Percentiles rank a stretch among this genome's conserved stretches.
Conservation (phyloP, 2,888 invertebrate species). For the Villa cingulata region DNA sequence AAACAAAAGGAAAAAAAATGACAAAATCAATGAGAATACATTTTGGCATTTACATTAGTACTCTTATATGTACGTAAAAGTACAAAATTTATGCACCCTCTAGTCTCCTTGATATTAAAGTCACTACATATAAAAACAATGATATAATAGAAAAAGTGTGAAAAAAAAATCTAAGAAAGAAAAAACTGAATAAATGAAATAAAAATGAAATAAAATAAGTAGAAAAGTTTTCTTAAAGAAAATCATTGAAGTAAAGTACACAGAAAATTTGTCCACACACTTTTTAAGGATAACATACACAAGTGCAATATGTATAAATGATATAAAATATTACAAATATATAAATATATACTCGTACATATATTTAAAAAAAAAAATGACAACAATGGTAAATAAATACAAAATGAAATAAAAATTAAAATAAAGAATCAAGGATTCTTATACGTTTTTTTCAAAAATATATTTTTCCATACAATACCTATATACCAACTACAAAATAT, state of each 20-base stretch:
- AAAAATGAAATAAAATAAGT: neutral
- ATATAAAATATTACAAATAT: no score
- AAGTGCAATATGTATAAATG: no score
- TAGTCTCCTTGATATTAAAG: neutral
- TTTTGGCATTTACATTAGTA: neutral
- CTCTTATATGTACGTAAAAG: neutral
- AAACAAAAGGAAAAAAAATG: neutral
- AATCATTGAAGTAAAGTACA: neutral
- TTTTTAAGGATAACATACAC: neutral
- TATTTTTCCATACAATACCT: neutral
- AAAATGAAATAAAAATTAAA: neutral
- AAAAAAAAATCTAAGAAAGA: neutral
- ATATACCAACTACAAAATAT: no score
- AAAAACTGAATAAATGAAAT: neutral
- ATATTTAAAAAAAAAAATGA: neutral
- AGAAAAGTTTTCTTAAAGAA: neutral
- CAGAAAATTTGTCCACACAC: neutral
- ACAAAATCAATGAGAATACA: neutral
- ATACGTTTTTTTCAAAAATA: neutral
- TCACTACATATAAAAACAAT: neutral
- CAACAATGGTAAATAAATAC: neutral
- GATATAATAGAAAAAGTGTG: no score
- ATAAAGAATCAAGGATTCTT: neutral
- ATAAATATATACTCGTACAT: no score
- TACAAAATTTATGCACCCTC: slow-evolving; percentile 1